Conservation (phyloP, 2,797 vertebrate species). For the Spatula versicolor region DNA sequence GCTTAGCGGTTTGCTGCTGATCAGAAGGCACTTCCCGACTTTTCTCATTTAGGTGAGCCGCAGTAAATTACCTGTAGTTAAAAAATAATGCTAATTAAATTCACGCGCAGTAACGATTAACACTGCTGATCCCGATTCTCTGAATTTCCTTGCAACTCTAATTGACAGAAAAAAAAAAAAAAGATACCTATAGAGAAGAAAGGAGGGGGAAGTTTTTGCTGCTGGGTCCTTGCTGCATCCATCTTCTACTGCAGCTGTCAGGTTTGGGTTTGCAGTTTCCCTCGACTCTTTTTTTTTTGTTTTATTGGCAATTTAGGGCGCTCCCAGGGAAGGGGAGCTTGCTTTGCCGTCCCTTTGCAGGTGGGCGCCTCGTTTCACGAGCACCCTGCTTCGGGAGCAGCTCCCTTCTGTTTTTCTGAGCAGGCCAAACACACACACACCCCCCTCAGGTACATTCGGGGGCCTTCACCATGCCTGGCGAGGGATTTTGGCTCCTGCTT, state of each 20-base stretch:
- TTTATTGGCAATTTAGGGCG: neutral
- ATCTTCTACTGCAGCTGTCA: neutral
- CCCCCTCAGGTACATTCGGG: neutral
- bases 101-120: conserved; percentile 15
- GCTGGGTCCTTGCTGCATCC: neutral
- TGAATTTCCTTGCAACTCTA: conserved; percentile 15
- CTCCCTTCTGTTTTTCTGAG: neutral
- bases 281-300: neutral
- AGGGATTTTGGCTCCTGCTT: neutral
- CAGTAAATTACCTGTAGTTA: conserved; percentile 58
- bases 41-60: neutral
- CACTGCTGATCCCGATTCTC: conserved; percentile 6
- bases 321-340: neutral
- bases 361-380: too few relatives aligned
- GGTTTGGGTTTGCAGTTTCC: neutral
- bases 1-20: neutral
- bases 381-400: neutral
- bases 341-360: neutral
- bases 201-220: neutral
- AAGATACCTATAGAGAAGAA: neutral
- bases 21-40: neutral
- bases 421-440: too few relatives aligned
- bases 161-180: conserved; percentile 21
- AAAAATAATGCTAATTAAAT: conserved; percentile 60
- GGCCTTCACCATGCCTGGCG: neutral